phyloP scores from a whole-genome alignment of 2,797 vertebrate species.

The Cyprinella venusta region DNA sequence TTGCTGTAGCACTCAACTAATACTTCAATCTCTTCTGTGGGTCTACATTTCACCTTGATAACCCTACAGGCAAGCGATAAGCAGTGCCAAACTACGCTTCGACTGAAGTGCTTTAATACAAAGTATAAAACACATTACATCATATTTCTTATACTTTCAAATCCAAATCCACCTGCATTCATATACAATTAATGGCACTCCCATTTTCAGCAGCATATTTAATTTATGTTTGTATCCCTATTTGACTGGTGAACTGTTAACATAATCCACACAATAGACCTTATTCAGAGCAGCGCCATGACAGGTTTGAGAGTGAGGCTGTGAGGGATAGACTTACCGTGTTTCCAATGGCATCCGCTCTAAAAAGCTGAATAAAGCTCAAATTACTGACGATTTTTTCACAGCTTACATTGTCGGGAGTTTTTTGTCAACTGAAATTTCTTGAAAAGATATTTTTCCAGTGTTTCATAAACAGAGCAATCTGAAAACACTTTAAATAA shows the following conservation, averaged over 20 bases:
- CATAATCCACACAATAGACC: not conserved
- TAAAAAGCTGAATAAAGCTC: too few species aligned
- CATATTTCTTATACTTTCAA: not conserved
- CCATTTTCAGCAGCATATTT: not conserved
- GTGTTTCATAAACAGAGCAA: too few species aligned
- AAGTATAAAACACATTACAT: not conserved
- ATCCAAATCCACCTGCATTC: not conserved
- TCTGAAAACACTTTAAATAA: too few species aligned
- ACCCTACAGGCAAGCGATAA: conserved; percentile 9
- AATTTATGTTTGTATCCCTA: not conserved
- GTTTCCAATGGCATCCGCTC: too few species aligned
- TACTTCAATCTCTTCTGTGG: not conserved
- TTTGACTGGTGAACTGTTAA: conserved; percentile 14
- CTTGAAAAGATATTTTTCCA: too few species aligned
- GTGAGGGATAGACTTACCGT: too few species aligned
- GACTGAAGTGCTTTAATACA: not conserved
- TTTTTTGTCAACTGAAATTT: too few species aligned
- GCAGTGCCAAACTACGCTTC: not conserved
- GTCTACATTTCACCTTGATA: conserved; percentile 10
- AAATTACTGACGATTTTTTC: too few species aligned
- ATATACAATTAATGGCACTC: not conserved
- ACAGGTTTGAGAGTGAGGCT: too few species aligned
- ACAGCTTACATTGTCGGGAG: too few species aligned
- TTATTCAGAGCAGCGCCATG: too few species aligned
- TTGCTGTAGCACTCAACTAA: not conserved